Evolutionary conservation across 1,140 invertebrate genomes (phyloP).

Genomic region (Mylabris phalerata): DNA sequence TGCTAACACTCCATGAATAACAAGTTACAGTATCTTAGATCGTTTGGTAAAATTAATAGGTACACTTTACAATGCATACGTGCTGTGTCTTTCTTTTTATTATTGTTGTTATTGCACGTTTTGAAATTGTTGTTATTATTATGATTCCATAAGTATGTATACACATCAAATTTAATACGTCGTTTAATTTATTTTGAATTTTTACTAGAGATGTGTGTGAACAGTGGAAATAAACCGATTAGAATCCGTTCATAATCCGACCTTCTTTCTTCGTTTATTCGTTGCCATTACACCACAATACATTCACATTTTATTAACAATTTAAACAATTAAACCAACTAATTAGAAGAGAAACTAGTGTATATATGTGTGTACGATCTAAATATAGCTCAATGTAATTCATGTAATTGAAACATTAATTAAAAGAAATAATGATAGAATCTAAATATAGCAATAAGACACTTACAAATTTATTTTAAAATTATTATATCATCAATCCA

Average conservation of each 20-base stretch:
- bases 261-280: too few species aligned
- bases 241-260: too few species aligned
- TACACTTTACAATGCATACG: constrained; percentile 5
- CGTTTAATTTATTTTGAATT: too few species aligned
- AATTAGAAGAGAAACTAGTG: constrained; percentile 11
- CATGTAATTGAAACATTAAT: constrained; percentile 14
- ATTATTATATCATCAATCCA: too few species aligned
- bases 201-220: too few species aligned
- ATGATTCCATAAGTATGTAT: too few species aligned
- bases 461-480: too few species aligned
- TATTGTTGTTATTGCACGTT: background rate
- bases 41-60: constrained; percentile 13
- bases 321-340: constrained; percentile 11
- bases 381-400: constrained; percentile 13
- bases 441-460: too few species aligned
- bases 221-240: too few species aligned
- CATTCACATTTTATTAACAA: background rate
- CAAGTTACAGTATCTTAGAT: constrained; percentile 16
- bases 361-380: background rate
- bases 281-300: too few species aligned
- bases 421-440: constrained; percentile 3
- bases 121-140: background rate
- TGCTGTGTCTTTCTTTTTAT: too few species aligned
- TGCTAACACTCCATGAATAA: constrained; percentile 17
- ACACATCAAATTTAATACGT: too few species aligned